Conservation (phyloP, 1,140 invertebrate genomes). For the Pinna nobilis region DNA sequence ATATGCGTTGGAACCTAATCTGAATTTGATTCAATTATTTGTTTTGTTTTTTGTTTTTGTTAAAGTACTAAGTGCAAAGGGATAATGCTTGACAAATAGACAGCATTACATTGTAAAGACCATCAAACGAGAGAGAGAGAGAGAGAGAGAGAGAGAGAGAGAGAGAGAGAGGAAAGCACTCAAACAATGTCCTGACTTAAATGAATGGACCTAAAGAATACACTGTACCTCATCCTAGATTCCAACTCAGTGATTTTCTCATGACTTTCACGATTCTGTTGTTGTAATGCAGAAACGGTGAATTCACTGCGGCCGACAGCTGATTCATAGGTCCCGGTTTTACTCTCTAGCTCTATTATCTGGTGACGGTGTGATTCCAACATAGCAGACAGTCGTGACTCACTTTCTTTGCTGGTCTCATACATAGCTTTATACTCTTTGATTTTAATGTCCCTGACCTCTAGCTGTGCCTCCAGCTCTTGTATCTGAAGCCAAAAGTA, state of each 20-base stretch:
- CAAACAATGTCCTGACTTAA: too few species aligned
- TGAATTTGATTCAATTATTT: too few species aligned
- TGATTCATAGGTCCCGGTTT: conserved; percentile 63
- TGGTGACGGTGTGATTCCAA: conserved; percentile 63
- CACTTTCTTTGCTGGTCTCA: conserved; percentile 66
- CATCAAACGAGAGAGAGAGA: too few species aligned
- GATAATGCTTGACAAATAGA: neutral
- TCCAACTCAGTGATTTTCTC: conserved; percentile 72
- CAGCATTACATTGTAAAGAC: too few species aligned
- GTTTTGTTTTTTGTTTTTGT: neutral
- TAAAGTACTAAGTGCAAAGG: neutral
- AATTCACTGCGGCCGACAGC: conserved; percentile 68
- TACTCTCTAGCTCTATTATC: conserved; percentile 65
- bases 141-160: too few species aligned
- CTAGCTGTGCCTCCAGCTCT: conserved; percentile 63
- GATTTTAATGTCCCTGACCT: conserved; percentile 69
- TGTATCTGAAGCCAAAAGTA: conserved; percentile 48
- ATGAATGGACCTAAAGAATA: neutral
- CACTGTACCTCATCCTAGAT: conserved; percentile 64
- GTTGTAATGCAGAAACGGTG: conserved; percentile 68
- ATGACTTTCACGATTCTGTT: conserved; percentile 64
- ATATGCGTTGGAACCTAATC: too few species aligned
- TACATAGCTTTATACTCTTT: conserved; percentile 63
- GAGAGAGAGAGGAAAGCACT: too few species aligned
- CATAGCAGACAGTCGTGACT: conserved; percentile 57